Base-by-base conservation (phyloP, 2,113 vertebrate species). In the Thymallus thymallus region DNA sequence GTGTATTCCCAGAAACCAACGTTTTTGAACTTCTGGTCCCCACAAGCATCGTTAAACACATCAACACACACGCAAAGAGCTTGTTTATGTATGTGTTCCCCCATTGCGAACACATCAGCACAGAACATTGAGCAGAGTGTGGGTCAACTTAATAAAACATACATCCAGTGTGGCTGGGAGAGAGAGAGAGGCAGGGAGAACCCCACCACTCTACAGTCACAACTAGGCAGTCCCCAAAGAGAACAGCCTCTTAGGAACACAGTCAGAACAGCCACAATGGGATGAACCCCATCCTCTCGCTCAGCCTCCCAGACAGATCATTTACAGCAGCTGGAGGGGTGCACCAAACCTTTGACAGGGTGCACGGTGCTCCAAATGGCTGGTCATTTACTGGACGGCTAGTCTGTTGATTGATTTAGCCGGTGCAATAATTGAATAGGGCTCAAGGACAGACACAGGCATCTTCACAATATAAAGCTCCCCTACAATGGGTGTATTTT, bases 101-200 rank as follows among this genome's bases (percentile, higher is more conserved):
- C 69, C 12, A 41, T 24, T 16, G 62, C 26, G 63, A 79, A 18
- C 66, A 30, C 55, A 79, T 72, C 56, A 58, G 16, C 72, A 46
- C 35, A 76, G 78, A 70, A 81, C 81, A 73, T 73, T 60, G 13
- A 89, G 78, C 81, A 76, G 9, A 41, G 35, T 2, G 35, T 63
- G 51, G 82, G 80, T 80, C 81, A 79, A 80, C 81, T 81, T 88
- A 91, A 91, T 91, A 90, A 88, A 82, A 86, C 84, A 80, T 90
- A 80, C 72, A 80, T 62, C 30, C 77, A 22, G 69, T 3, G 22
- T 72, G 32, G 56, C 30, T 22, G 35, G 22, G 71, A 63, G 60
- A 45, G 56, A 60, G 56, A 60, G 5, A 60, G 56, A 23, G 16
- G n/a, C 41, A 18, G 16, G 48, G n/a, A 23, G 20, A 60, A 60